Conservation (phyloP, 2,113 vertebrate genomes). For the Vidua chalybeata region DNA sequence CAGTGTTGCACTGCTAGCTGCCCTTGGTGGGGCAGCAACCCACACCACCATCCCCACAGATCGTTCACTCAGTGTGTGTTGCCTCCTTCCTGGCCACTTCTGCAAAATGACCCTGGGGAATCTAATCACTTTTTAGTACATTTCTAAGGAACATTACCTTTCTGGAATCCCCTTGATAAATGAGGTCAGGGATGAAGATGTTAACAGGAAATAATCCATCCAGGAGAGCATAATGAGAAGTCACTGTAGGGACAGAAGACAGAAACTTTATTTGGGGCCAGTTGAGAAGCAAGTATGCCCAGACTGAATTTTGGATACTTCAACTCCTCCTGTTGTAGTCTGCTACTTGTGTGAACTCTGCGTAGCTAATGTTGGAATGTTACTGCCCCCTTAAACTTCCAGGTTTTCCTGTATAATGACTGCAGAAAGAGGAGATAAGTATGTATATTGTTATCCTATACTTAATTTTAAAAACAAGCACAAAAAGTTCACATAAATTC, state of each 20-base stretch:
- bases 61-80: rapidly evolving
- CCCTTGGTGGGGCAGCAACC: neutral
- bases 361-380: rapidly evolving
- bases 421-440: neutral
- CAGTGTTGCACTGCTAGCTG: neutral
- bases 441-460: neutral
- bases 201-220: neutral
- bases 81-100: neutral
- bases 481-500: neutral
- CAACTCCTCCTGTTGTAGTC: neutral
- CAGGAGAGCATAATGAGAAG: neutral
- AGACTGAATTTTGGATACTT: neutral
- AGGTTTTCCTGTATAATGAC: neutral
- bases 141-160: neutral
- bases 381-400: neutral
- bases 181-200: neutral
- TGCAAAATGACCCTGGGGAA: neutral
- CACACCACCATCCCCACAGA: no score
- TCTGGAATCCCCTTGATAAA: neutral
- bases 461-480: neutral
- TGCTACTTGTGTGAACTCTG: neutral
- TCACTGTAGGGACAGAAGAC: neutral
- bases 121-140: neutral
- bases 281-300: rapidly evolving
- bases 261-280: rapidly evolving